Base-by-base conservation (phyloP, 1,140 invertebrate genomes). In the Nomia melanderi region DNA sequence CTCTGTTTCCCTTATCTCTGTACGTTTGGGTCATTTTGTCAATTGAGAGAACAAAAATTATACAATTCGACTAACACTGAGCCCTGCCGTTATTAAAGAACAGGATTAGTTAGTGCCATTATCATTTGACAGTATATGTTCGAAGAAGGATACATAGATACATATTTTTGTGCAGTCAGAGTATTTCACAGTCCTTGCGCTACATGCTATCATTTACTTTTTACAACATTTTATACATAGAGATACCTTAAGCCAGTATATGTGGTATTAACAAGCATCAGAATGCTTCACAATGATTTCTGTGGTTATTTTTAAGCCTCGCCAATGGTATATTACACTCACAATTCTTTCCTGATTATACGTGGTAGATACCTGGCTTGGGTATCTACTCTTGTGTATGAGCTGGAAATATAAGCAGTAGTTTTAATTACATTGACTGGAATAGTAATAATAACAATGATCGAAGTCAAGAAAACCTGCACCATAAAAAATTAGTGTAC, bases 51-150 rank as follows among this genome's bases (percentile, higher is more conserved):
- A n/a, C n/a, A n/a, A n/a, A n/a, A n/a, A n/a, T n/a, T n/a, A n/a
- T n/a, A n/a, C n/a, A n/a, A n/a, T n/a, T n/a, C n/a, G n/a, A n/a
- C n/a, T n/a, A n/a, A n/a, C n/a, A n/a, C n/a, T n/a, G n/a, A n/a
- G n/a, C n/a, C n/a, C n/a, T n/a, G n/a, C n/a, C n/a, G n/a, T n/a
- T n/a, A n/a, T n/a, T n/a, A 31, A 2, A 53, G 31, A 64, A 64
- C 6, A 14, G 44, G 36, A 39, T 62, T 25, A 25, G 50, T 36
- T 73, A 63, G 59, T 72, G 70, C 70, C 39, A 11, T n/a, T n/a
- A n/a, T n/a, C n/a, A n/a, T n/a, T n/a, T n/a, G n/a, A n/a, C n/a
- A n/a, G n/a, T n/a, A n/a, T n/a, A 1, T n/a, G 20, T 39, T 17
- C 1, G 11, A 56, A 25, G 20, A 73, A 31, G 17, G 20, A 6